Base-by-base conservation (phyloP, 2,113 vertebrate species). In the Pholis gunnellus region DNA sequence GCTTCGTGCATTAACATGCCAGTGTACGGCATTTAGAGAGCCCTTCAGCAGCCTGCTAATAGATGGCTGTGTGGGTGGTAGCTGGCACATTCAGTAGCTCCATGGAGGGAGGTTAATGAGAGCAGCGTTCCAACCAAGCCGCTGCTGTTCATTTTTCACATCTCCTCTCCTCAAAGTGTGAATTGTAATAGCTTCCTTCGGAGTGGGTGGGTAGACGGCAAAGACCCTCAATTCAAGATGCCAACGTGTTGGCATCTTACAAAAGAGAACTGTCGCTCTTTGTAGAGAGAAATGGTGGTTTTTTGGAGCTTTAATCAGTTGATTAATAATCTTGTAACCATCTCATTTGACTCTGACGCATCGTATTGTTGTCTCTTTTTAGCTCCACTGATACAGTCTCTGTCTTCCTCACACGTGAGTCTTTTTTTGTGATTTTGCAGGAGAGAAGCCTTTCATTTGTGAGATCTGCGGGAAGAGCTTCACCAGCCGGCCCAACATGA, bases 381-480 rank as follows among this genome's bases (percentile, higher is more conserved):
- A 52, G 66, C 25, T 72, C 56, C 9, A 57, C 20, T 59, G 25
- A 52, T 42, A 13, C 27, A 7, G 64, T 70, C 31, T 65, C 8
- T 83, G 34, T 91, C 15, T 71, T 56, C 44, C 57, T 88, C 74
- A 44, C 42, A 31, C 42, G 0, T 15, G 27, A 11, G 2, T 71
- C 44, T 66, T 17, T 50, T 50, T 27, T 75, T 22, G n/a, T n/a
- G n/a, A 22, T 74, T 66, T 69, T 27, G 46, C 93, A 99, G 98
- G 98, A 93, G 98, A 99, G 95, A 99, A 99, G 94, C 98, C 98
- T 27, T 98, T 98, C 91, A 99, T 99, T 91, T 99, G 98, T 94
- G 98, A 99, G 95, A 99, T 99, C 93, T 99, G 98, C 27, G 98
- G 98, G 84, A 99, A 99, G 90, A 99, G 98, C 95, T 99, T 99